phyloP scores from a whole-genome alignment of 2,113 vertebrate species.

The Chaetodon auriga region DNA sequence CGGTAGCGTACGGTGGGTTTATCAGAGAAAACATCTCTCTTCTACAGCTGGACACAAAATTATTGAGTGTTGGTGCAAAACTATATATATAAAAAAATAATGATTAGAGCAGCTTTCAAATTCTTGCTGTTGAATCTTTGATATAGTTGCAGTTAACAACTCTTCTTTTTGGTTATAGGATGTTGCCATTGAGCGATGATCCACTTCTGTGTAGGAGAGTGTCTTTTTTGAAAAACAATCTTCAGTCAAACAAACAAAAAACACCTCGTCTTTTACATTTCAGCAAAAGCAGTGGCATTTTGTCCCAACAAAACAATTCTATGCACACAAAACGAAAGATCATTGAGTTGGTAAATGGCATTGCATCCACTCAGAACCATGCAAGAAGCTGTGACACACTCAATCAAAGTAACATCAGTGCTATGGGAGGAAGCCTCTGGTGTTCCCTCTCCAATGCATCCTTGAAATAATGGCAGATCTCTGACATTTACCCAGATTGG shows the following conservation, averaged over 20 bases:
- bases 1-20: neutral
- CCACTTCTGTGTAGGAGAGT: neutral
- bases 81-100: no score
- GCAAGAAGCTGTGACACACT: neutral
- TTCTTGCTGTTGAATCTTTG: neutral
- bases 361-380: neutral
- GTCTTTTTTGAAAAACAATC: neutral
- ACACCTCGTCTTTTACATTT: neutral
- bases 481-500: slow-evolving; percentile 26
- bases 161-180: neutral
- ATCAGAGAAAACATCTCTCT: no score
- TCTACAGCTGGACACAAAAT: no score
- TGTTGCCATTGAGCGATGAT: neutral
- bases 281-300: slow-evolving; percentile 14
- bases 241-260: neutral
- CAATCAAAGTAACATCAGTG: slow-evolving; percentile 1
- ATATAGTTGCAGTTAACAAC: neutral
- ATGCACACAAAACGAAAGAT: slow-evolving; percentile 9
- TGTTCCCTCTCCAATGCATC: neutral
- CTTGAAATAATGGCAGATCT: slow-evolving; percentile 23
- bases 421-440: neutral
- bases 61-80: no score
- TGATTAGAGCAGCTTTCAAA: neutral
- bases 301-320: neutral
- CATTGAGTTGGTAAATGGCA: slow-evolving; percentile 5